Percentiles rank a stretch among this genome's conserved stretches.
phyloP scores from a whole-genome alignment of 2,797 vertebrate genomes.

The Pyrocephalus nanus region DNA sequence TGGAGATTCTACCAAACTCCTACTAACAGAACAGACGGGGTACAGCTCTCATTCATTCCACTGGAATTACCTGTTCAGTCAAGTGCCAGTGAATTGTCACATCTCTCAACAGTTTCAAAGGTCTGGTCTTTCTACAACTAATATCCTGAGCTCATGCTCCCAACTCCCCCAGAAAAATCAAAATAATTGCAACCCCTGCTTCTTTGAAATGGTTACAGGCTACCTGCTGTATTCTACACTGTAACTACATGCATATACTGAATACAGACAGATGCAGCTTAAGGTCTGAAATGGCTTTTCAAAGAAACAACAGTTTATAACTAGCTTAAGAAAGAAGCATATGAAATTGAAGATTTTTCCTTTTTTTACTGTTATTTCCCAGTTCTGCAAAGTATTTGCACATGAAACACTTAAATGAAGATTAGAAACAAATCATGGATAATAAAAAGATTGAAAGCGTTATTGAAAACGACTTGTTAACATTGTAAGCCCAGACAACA shows the following conservation, averaged over 20 bases:
- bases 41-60: not conserved
- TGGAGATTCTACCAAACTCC: not conserved
- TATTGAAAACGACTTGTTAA: constrained; percentile 9
- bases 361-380: not conserved
- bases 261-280: not conserved
- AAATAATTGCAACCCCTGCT: not conserved
- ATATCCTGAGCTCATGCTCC: not conserved
- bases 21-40: not conserved
- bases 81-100: not conserved
- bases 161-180: not conserved
- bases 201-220: not conserved
- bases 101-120: not conserved
- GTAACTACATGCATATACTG: not conserved
- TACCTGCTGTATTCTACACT: not conserved
- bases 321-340: not conserved
- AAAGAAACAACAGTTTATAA: not conserved
- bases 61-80: not conserved
- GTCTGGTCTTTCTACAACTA: not conserved
- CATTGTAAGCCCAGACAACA: not conserved
- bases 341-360: not conserved
- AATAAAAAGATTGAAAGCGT: not conserved
- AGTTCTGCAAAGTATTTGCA: not conserved
- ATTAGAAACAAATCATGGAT: not conserved
- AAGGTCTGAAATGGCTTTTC: not conserved
- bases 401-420: not conserved